These are phyloP conservation scores for Engraulis encrasicolus DNA, from an alignment of 2,113 vertebrate species.

Conservation along the genomic window DNA sequence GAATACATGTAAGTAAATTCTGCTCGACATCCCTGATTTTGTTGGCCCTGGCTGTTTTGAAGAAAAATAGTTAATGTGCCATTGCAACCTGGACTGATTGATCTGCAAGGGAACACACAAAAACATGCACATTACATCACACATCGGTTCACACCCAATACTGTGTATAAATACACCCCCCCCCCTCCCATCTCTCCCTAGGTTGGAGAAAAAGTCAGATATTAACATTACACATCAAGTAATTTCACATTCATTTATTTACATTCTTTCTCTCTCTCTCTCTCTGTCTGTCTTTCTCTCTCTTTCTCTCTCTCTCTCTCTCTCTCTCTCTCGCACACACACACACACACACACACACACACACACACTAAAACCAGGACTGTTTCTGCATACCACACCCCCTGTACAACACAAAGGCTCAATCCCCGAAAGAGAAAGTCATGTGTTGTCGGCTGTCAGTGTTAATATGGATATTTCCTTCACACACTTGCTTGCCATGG, in stretches of 20 bases:
- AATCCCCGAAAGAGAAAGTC: conserved; percentile 20
- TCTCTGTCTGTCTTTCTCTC: too few relatives aligned
- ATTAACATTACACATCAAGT: too few relatives aligned
- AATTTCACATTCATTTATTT: neutral
- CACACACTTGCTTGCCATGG: conserved; percentile 37
- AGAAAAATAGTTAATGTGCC: conserved; percentile 34
- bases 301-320: too few relatives aligned
- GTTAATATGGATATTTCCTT: conserved; percentile 50
- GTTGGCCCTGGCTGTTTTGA: conserved; percentile 23
- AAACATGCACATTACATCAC: too few relatives aligned
- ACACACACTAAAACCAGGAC: neutral
- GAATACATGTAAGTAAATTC: neutral
- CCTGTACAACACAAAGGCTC: conserved; percentile 40
- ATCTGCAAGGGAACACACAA: too few relatives aligned
- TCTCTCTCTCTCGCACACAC: too few relatives aligned
- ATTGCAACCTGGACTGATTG: conserved; percentile 37
- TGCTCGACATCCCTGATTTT: conserved; percentile 24
- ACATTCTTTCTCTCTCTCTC: too few relatives aligned
- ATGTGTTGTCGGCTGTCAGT: conserved; percentile 43
- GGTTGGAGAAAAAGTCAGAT: too few relatives aligned
- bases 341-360: neutral
- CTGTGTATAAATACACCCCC: too few relatives aligned
- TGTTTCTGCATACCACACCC: neutral
- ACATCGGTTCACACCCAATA: too few relatives aligned
- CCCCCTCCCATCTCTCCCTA: too few relatives aligned